Conservation (phyloP, 37 sponge, comb jelly and placozoan species). For the Crambe crambe region DNA sequence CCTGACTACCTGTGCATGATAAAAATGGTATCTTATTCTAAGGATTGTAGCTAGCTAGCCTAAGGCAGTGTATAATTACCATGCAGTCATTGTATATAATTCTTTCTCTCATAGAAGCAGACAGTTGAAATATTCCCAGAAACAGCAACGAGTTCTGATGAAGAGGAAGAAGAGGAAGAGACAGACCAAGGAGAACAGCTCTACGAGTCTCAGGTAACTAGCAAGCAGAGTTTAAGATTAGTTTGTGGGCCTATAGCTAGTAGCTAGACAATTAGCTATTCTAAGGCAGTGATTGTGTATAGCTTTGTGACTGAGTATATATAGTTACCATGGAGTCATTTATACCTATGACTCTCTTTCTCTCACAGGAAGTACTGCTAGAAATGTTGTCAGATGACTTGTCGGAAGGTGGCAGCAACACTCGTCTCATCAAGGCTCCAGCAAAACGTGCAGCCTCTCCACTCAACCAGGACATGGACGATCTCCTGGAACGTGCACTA, state of each 20-base stretch:
- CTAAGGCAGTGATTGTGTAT: no score
- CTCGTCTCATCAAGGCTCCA: neutral
- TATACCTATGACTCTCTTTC: no score
- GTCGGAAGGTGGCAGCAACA: neutral
- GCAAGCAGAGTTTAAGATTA: neutral
- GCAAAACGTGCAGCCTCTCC: neutral
- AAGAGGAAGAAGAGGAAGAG: neutral
- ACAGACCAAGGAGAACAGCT: neutral
- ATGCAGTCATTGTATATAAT: no score
- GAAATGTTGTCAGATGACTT: neutral
- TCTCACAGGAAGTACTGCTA: neutral
- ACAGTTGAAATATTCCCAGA: neutral
- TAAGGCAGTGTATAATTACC: no score
- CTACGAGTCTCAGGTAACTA: no score
- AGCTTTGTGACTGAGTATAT: no score
- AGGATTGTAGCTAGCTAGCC: no score
- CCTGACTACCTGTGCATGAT: no score
- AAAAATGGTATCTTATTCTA: no score
- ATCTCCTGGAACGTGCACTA: neutral
- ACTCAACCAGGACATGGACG: neutral
- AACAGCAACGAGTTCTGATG: neutral
- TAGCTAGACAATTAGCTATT: no score
- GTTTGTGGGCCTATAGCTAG: no score
- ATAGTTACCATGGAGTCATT: no score
- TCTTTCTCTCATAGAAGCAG: neutral